These are phyloP conservation scores for Ceyx melanurus DNA, from an alignment of 2,113 vertebrate species.

Conservation along the genomic window DNA sequence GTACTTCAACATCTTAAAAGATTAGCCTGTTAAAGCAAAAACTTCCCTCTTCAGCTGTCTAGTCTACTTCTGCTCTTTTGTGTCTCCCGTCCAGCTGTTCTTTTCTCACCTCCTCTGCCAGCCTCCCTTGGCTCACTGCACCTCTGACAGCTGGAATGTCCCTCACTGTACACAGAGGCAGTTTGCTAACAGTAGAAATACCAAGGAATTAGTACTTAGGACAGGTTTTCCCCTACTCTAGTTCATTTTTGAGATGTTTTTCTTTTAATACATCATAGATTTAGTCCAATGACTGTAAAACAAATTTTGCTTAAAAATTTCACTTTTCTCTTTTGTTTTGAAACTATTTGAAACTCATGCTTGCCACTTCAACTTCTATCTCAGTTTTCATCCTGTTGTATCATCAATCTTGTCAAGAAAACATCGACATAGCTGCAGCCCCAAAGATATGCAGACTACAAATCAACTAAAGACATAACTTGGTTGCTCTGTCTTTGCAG, in stretches of 20 bases:
- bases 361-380: not conserved
- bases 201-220: not conserved
- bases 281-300: not conserved
- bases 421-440: not conserved
- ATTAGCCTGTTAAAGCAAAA: not conserved
- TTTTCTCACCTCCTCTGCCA: not conserved
- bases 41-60: not conserved
- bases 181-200: not conserved
- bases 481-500: not conserved
- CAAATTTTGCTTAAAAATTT: not conserved
- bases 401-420: not conserved
- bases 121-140: not conserved
- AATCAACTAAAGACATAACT: not conserved
- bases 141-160: not conserved
- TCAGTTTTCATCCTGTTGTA: not conserved
- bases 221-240: not conserved
- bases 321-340: not conserved
- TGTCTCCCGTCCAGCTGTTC: not conserved
- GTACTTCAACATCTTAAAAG: not conserved
- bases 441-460: not conserved
- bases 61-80: not conserved
- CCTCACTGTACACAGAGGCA: not conserved
- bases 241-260: not conserved
- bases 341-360: slow-evolving; percentile 6
- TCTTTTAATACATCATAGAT: not conserved